Evolutionary conservation across 2,113 vertebrate species (phyloP).

Genomic region (Phaetusa simplex): DNA sequence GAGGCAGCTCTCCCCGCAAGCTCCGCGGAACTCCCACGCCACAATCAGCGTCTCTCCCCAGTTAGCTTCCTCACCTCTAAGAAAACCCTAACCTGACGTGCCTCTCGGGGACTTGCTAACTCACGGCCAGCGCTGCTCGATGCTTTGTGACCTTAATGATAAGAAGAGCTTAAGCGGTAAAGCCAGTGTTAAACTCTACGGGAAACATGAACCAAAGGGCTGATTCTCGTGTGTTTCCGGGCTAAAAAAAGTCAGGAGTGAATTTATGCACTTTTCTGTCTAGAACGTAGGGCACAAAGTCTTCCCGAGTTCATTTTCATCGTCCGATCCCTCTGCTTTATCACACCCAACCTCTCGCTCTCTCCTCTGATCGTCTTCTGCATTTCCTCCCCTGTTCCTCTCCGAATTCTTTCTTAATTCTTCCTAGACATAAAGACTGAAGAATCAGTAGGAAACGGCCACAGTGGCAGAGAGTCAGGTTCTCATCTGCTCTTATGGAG

Average conservation of each 20-base stretch:
- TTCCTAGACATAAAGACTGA: neutral
- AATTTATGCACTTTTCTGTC: neutral
- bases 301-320: neutral
- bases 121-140: fast-evolving
- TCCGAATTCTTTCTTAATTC: neutral
- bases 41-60: neutral
- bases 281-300: neutral
- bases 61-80: fast-evolving
- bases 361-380: neutral
- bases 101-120: neutral
- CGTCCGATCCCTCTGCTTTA: neutral
- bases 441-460: neutral
- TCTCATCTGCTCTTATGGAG: neutral
- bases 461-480: neutral
- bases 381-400: neutral
- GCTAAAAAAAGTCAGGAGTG: neutral
- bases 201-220: neutral
- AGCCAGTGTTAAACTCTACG: neutral
- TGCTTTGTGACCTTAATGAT: neutral
- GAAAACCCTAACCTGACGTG: fast-evolving
- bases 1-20: neutral
- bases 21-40: neutral
- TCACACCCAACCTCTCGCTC: neutral
- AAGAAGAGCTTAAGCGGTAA: neutral
- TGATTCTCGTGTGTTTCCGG: fast-evolving